Conservation (phyloP, 2,113 vertebrate genomes). For the Zapus hudsonius region DNA sequence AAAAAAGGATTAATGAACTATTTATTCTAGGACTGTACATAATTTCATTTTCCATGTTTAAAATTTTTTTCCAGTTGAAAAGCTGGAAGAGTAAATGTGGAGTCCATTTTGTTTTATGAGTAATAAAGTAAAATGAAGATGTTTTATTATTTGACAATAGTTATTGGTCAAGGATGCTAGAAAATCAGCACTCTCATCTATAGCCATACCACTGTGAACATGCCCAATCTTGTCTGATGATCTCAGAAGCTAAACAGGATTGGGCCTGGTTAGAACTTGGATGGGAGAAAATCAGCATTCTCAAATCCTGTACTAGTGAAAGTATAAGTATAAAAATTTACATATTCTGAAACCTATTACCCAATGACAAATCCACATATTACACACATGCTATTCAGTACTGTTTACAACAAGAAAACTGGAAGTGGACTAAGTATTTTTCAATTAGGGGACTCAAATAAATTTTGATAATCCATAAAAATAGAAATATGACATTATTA, state of each 20-base stretch:
- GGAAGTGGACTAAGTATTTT: slow-evolving; percentile 14
- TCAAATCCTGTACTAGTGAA: background rate
- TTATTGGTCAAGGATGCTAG: background rate
- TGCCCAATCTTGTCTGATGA: too few species aligned
- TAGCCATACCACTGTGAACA: too few species aligned
- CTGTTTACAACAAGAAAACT: background rate
- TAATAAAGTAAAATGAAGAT: background rate
- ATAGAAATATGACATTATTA: slow-evolving; percentile 27
- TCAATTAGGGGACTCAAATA: slow-evolving; percentile 12
- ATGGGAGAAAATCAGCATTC: background rate
- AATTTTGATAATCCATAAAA: background rate
- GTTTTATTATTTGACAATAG: slow-evolving; percentile 6
- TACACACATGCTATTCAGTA: background rate
- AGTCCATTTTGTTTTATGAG: background rate
- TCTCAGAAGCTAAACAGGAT: too few species aligned
- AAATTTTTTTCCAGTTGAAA: background rate
- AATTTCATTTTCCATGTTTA: background rate
- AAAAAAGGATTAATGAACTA: slow-evolving; percentile 25
- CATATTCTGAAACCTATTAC: background rate
- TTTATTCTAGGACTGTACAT: background rate
- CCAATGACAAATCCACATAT: background rate
- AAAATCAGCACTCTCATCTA: background rate
- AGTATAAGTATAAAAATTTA: background rate
- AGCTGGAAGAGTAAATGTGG: background rate
- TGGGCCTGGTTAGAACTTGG: too few species aligned